Evolutionary conservation across 2,113 vertebrate species (phyloP), one percentile per base, ranked within the genome.

Genomic region (Grammomys dolichurus): DNA sequence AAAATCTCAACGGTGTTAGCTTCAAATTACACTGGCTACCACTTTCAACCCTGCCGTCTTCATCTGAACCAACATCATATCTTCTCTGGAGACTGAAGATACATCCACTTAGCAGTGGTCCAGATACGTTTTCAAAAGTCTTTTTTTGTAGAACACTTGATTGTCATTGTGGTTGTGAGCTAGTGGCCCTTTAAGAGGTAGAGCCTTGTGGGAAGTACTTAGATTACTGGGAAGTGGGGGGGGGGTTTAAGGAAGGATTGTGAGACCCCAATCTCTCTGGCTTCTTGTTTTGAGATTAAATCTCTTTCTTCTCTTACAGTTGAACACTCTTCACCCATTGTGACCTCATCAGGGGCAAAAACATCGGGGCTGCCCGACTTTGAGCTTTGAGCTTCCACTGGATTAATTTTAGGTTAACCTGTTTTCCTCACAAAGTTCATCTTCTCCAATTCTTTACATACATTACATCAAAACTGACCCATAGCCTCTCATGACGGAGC

Each of bases 81-180:
- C 80, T 91, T 84, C 48, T 93, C 92, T 94, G n/a, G 24, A 17
- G 80, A 84, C 1, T 43, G 13, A 69, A 86, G 85, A 92, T 82
- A 26, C 13, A 7, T 80, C 40, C n/a, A n/a, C 80, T 69, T 48
- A 28, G 17, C 19, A 26, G 51, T 78, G 48, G 11, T 58, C 43
- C 54, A 22, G n/a, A 69, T 58, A 31, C 19, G 26, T 20, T 63
- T 75, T 7, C 43, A 22, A 40, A 89, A 63, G 4, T 69, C 43
- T 20, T 60, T 48, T 16, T 26, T 7, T 31, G 22, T 46, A 22
- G 75, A 31, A 58, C 20, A 14, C 17, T 5, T 28, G n/a, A 48
- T 13, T 9, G 7, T 81, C 26, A 33, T 19, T 40, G 48, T 22
- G 24, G 31, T 3, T n/a, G 11, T 56, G 36, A 85, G 20, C 7